Conservation (phyloP, 2,797 vertebrate species). For the Buphagus erythrorhynchus region DNA sequence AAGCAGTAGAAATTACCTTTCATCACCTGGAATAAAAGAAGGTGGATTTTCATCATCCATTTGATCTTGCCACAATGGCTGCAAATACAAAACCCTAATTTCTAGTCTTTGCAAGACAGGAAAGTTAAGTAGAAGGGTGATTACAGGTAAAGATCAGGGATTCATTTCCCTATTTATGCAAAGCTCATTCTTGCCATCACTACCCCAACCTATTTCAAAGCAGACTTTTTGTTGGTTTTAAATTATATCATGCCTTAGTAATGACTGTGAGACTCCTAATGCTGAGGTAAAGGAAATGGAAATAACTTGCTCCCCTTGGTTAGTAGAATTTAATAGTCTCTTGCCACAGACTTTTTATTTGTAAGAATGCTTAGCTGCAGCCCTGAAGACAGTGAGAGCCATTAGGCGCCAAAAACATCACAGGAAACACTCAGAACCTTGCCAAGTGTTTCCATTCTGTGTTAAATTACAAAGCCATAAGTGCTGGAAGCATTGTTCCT, state of each 20-base stretch:
- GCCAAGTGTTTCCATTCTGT: constrained; percentile 14
- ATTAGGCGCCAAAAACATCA: background rate
- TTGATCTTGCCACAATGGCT: background rate
- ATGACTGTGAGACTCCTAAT: background rate
- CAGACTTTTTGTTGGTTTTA: background rate
- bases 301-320: background rate
- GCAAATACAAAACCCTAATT: background rate
- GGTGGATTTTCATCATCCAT: background rate
- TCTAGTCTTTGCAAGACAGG: background rate
- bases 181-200: background rate
- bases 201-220: background rate
- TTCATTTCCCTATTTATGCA: background rate
- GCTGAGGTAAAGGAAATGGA: background rate
- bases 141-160: background rate
- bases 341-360: background rate
- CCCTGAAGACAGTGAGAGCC: background rate
- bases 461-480: background rate
- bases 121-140: background rate
- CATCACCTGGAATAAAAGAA: background rate
- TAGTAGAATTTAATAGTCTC: background rate
- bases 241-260: background rate
- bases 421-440: constrained; percentile 9
- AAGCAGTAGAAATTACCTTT: background rate
- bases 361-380: background rate
- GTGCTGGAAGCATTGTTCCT: background rate